phyloP scores from a whole-genome alignment of 2,113 vertebrate species.

The Sturnira hondurensis region DNA sequence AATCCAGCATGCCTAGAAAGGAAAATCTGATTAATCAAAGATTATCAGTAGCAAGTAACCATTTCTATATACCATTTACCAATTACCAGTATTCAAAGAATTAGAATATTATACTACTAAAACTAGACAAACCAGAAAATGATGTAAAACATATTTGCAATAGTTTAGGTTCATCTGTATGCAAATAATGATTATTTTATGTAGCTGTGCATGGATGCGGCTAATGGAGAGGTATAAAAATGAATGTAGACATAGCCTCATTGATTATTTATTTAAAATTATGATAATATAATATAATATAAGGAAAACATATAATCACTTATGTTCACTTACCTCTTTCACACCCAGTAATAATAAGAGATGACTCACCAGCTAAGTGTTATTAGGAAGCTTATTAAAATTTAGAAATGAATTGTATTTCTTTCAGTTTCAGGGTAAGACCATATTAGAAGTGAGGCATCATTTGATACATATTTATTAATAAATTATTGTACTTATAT shows the following conservation, averaged over 20 bases:
- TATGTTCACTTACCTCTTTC: not conserved
- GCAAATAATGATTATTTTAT: not conserved
- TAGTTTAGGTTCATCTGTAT: not conserved
- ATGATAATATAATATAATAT: not conserved
- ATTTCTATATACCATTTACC: not conserved
- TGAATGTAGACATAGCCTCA: not conserved
- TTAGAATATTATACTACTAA: not conserved
- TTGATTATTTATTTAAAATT: not conserved
- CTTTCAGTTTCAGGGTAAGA: not conserved
- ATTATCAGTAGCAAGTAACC: not conserved
- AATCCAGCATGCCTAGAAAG: not conserved
- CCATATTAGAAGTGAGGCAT: not conserved
- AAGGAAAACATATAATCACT: not conserved
- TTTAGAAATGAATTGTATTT: conserved; percentile 14
- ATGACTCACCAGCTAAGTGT: not conserved
- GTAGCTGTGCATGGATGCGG: not conserved
- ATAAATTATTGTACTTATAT: not conserved
- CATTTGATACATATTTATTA: not conserved
- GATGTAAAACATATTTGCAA: not conserved
- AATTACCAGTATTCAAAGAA: not conserved
- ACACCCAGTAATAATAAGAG: not conserved
- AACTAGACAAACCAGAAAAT: not conserved
- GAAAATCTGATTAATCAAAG: not conserved
- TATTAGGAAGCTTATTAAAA: not conserved
- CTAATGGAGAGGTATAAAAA: not conserved